A percentile compares a stretch with the other conserved stretches of the same genome.
Evolutionary conservation across 2,888 invertebrate species (phyloP).

Genomic region (Hyposoter dolosus): DNA sequence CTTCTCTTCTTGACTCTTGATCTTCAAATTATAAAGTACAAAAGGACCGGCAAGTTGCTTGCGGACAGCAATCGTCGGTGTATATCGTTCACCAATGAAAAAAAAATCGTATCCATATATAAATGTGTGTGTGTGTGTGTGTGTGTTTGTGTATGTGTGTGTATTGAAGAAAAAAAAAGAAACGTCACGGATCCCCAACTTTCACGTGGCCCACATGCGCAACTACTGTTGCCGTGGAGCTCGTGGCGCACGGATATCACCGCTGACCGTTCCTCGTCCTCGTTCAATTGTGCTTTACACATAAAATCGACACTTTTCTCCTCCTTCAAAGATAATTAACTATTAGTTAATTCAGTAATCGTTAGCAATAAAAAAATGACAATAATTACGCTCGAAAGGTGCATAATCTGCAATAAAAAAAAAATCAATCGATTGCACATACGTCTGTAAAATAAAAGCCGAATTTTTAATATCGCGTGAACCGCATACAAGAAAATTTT

Average conservation of each 20-base stretch:
- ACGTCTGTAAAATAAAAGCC: background rate
- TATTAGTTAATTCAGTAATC: background rate
- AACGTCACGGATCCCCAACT: constrained; percentile 75
- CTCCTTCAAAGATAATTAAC: background rate
- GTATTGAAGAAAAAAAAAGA: constrained; percentile 42
- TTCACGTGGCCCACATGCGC: constrained; percentile 83
- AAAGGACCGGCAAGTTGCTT: constrained; percentile 55
- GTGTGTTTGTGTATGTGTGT: background rate
- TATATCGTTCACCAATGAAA: constrained; percentile 53
- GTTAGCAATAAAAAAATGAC: background rate
- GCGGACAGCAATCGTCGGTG: constrained; percentile 50
- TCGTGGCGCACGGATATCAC: constrained; percentile 57
- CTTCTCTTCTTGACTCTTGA: constrained; percentile 62
- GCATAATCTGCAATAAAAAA: background rate
- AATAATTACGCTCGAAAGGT: background rate
- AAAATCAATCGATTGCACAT: background rate
- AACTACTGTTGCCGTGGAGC: constrained; percentile 67
- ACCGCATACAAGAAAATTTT: background rate
- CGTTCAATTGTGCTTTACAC: constrained; percentile 60
- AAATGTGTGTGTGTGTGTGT: background rate
- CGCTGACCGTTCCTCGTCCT: constrained; percentile 67
- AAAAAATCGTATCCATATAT: constrained; percentile 18
- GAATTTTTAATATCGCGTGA: background rate
- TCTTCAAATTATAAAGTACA: constrained; percentile 68
- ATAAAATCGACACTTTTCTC: constrained; percentile 58